These are phyloP conservation scores for Leptocoma aspasia DNA, from an alignment of 2,113 vertebrate species.

Conservation along the genomic window DNA sequence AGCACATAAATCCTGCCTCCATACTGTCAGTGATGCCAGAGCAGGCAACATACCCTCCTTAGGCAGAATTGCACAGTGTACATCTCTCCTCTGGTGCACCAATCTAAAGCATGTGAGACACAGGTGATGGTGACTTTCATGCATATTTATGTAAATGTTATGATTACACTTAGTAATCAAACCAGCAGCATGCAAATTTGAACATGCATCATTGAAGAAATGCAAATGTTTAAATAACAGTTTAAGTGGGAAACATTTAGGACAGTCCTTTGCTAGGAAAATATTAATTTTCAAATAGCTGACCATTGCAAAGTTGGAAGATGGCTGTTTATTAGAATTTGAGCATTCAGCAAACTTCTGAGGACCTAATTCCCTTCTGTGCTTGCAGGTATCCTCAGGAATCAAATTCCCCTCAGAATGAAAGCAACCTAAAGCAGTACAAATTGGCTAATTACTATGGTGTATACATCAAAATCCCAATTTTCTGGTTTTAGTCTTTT, in stretches of 20 bases:
- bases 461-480: neutral
- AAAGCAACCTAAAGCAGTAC: neutral
- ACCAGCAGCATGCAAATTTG: neutral
- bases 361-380: neutral
- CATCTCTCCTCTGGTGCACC: neutral
- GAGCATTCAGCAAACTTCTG: neutral
- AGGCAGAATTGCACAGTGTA: neutral
- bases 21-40: neutral
- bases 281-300: neutral
- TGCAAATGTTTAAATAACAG: conserved; percentile 1
- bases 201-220: neutral
- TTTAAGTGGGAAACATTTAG: neutral
- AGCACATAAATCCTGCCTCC: neutral
- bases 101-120: neutral
- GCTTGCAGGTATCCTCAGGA: neutral
- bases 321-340: neutral
- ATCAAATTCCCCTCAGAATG: neutral
- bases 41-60: neutral
- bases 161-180: neutral
- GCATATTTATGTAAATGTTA: neutral
- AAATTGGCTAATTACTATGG: neutral
- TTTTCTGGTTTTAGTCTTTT: neutral
- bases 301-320: neutral
- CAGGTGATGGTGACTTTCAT: neutral
- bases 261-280: neutral